phyloP scores from a whole-genome alignment of 2,797 vertebrate species.

The Acanthiza pusilla region DNA sequence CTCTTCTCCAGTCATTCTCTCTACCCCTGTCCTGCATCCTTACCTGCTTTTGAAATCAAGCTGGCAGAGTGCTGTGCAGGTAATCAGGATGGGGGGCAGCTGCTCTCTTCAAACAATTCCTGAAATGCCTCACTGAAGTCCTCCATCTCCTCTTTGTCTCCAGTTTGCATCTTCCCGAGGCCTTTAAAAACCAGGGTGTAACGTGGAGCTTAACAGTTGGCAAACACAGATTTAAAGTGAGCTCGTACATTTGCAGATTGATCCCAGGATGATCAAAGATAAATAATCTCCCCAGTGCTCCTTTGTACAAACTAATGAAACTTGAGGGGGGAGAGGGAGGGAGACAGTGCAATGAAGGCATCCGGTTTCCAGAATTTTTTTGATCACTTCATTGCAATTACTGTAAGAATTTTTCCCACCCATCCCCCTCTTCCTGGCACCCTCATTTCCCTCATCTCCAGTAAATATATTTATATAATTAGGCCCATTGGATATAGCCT shows the following conservation, averaged over 20 bases:
- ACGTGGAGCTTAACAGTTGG: slow-evolving; percentile 35
- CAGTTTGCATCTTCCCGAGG: background rate
- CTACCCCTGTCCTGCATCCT: background rate
- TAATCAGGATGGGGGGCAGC: slow-evolving; percentile 45
- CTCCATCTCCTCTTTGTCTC: background rate
- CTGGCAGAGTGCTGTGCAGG: background rate
- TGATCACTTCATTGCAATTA: slow-evolving; percentile 45
- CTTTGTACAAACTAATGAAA: slow-evolving; percentile 44
- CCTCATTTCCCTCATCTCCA: background rate
- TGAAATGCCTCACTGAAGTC: background rate
- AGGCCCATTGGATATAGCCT: background rate
- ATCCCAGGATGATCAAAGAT: slow-evolving; percentile 57
- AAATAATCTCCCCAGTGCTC: slow-evolving; percentile 42
- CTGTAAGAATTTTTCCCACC: background rate
- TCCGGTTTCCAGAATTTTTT: background rate
- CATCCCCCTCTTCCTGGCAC: background rate
- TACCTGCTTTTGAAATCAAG: slow-evolving; percentile 30
- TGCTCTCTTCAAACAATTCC: slow-evolving; percentile 23
- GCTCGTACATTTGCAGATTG: slow-evolving; percentile 43
- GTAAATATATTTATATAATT: background rate
- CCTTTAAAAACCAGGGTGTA: slow-evolving; percentile 28
- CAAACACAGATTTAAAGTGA: slow-evolving; percentile 41
- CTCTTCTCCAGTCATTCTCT: background rate
- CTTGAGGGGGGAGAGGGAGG: background rate
- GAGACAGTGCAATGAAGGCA: background rate